Base-by-base conservation (phyloP, 2,888 invertebrate genomes). In the Coleophora deauratella region DNA sequence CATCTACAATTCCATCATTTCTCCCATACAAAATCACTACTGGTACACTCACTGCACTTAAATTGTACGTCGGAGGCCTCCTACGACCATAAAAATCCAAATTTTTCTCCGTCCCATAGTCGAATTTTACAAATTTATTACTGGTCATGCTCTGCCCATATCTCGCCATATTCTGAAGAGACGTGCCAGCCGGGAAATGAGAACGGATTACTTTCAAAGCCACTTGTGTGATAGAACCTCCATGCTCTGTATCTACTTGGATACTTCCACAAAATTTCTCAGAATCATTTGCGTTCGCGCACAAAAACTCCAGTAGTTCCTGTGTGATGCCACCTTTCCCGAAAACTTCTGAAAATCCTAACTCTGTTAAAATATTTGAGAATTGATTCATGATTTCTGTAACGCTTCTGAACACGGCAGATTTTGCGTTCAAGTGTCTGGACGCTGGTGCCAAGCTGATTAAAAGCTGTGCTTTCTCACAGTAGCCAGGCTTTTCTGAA, bases 391-490 rank as follows among this genome's bases (percentile, higher is more conserved):
- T 21, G 6, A 6, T 21, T 21, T 21, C 21, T 21, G 21, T 21
- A 21, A 21, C 21, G 21, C 21, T 21, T 37, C 64, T 59, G 27
- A 62, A 66, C 0, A 52, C 15, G 0, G 50, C 14, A 0, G 72
- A 66, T 44, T 72, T 72, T 50, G 89, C 59, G 57, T 87, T 57
- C 37, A 79, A 60, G 69, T 87, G 71, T 7, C 79, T 66, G 0
- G 72, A 37, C 0, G 93, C 89, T 0, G 93, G 93, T 0, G 91
- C 92, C 40, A 93, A 53, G 1, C 87, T 87, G 43, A 90, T 87
- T 67, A 89, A 81, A 0, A 88, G 64, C 3, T 84, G 72, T 1
- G 90, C 84, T 67, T 91, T 92, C 0, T 82, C 63, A 66, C 91
- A 91, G 50, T 91, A 91, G 12, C 87, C 88, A 0, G 92, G 90